Conservation (phyloP, 2,113 vertebrate species). For the Gavialis gangeticus region DNA sequence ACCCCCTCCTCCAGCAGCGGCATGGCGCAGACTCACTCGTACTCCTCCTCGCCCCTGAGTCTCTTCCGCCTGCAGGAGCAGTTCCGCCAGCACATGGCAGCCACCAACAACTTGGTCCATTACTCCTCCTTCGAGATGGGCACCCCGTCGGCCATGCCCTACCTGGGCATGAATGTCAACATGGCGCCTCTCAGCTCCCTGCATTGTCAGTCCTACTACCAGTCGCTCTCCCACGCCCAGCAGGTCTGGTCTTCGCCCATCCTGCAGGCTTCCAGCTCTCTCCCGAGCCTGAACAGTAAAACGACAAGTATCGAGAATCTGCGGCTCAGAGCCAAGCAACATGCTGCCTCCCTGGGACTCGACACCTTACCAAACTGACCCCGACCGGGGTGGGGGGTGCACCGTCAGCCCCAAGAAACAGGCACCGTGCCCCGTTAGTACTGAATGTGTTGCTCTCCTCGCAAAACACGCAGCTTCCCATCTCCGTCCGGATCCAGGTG, state of each 20-base stretch:
- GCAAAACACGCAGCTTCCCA: background rate
- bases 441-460: background rate
- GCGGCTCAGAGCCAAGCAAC: slow-evolving; percentile 96
- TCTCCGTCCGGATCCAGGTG: slow-evolving; percentile 36
- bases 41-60: slow-evolving; percentile 97
- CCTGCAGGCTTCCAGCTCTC: slow-evolving; percentile 86
- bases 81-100: slow-evolving; percentile 98
- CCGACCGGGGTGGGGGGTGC: background rate
- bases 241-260: slow-evolving; percentile 95
- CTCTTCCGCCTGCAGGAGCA: slow-evolving; percentile 99
- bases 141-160: slow-evolving; percentile 89
- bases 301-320: slow-evolving; percentile 99
- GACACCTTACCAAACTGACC: slow-evolving; percentile 95
- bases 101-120: slow-evolving; percentile 98
- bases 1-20: slow-evolving; percentile 83
- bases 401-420: accelerated
- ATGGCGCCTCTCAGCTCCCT: slow-evolving; percentile 92
- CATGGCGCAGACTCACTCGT: slow-evolving; percentile 91
- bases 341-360: slow-evolving; percentile 93
- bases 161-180: slow-evolving; percentile 95
- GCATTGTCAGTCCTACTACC: slow-evolving; percentile 98
- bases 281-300: slow-evolving; percentile 96
- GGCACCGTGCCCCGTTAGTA: background rate
- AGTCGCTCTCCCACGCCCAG: slow-evolving; percentile 94
- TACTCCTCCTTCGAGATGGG: slow-evolving; percentile 97